Evolutionary conservation across 2,888 invertebrate species (phyloP), one percentile per base, ranked within the genome.

Genomic region (Charanyca ferruginea): DNA sequence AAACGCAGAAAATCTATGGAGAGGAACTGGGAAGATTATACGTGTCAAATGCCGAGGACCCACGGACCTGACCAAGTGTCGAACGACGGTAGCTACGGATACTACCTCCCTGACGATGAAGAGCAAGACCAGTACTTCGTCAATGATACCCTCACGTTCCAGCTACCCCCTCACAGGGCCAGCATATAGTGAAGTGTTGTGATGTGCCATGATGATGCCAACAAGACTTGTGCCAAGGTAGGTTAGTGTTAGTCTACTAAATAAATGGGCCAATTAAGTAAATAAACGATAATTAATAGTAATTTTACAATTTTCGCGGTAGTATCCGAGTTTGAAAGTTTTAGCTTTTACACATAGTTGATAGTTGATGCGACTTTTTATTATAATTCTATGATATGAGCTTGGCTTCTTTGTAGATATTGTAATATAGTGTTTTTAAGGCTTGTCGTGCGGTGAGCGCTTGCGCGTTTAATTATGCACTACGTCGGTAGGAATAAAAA

Each of bases 1-100:
- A 95, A 95, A 62, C 65, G 95, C 25, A 94, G 95, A 95, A 95
- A 95, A 95, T 94, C 93, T 64, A 75, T 92, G 2, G 92, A 93
- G 20, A 85, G 83, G 9, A 90, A 92, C 57, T 94, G 93, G 94
- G 94, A 92, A 9, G 91, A 90, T 3, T 92, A 89, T 35, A 84
- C 83, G 0, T 91, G 93, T 73, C 89, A 91, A 0, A 85, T 93
- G 88, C 92, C 93, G 0, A 89, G 83, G 64, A 85, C 86, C 25
- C 82, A 87, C n/a, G 88, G 83, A 2, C 69, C 85, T 0, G 94
- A 95, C 66, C 91, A 91, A 51, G 80, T 93, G 2, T 94, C 95
- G 0, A 93, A 93, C 66, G 95, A 95, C 48, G 95, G 94, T 1
- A 95, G 95, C 59, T 95, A 93, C 53, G 95, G 95, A 1, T 96